Base-by-base conservation (phyloP, 2,113 vertebrate species). In the Ptychochromis oligacanthus region DNA sequence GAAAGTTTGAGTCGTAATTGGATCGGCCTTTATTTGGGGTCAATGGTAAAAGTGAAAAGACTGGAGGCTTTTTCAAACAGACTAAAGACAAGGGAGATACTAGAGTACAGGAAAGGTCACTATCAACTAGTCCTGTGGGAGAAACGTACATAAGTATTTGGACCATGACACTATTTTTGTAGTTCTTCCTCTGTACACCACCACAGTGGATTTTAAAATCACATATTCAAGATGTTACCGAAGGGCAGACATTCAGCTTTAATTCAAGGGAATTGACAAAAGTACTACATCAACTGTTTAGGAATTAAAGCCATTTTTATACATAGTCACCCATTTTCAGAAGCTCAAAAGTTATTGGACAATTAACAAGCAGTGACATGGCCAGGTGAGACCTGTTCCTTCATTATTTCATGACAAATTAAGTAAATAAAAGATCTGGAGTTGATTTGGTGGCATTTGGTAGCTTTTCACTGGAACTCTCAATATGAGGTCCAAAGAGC, bases 1-100 rank as follows among this genome's bases (percentile, higher is more conserved):
- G 74, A 76, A 90, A 83, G 77, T 80, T 64, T 80, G 89, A 90
- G 84, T 80, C 77, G 93, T 93, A 94, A 93, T 91, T 90, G 90
- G 89, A 94, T 90, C 88, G 20, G 83, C 81, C 84, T 88, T 67
- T 85, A 84, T 93, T 91, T 92, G 85, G 84, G 88, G 88, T 93
- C 91, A 93, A 82, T 61, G 76, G 84, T 81, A 88, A 89, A 92
- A 89, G 83, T 85, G 84, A 92, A 94, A 91, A 82, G 85, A 86
- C 82, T 79, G 26, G 59, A 89, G 87, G 83, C 77, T 77, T 91
- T 91, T 84, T 91, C 77, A 88, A 90, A 81, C 75, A 55, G 83
- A 87, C 78, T 83, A 82, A 85, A 89, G 84, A 89, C 75, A 24
- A n/a, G 40, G 60, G 81, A 87, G 79, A 87, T 79, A 82, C 34